Base-by-base conservation (phyloP, 37 sponge, comb jelly and placozoan genomes). In the Halisarca cf. caerulea region DNA sequence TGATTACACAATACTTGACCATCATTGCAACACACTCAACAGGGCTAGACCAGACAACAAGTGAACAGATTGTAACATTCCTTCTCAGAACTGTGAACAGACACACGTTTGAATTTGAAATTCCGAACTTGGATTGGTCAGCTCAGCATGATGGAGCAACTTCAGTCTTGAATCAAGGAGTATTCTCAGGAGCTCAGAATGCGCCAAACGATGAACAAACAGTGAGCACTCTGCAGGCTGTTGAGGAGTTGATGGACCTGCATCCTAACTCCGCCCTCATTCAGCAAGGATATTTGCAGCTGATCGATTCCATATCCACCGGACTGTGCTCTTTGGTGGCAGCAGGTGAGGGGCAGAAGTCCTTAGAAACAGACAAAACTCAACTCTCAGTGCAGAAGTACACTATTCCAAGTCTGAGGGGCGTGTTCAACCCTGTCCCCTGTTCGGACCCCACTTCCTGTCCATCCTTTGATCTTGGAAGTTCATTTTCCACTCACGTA, bases 1-100 rank as follows among this genome's bases (percentile, higher is more conserved):
- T 84, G 17, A 59, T 74, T 6, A 27, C 70, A 36, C 53, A 68
- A 25, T 9, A 82, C 17, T 62, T 90, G 25, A 58, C 79, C 54
- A 66, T 45, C 11, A 3, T 90, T 59, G 79, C 87, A 1, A n/a
- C 41, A 34, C 45, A 40, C 21, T n/a, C 77, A 36, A 37, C 9
- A 0, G 18, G 24, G 0, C 21, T 74, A 11, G 40, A 33, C 18
- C 24, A 74, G 23, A 21, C 20, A 23, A 74, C 30, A 4, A 37
- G 38, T 74, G 77, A 74, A 14, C 2, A 43, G 2, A 74, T 74
- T 44, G 77, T 25, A 0, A n/a, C 24, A 7, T 38, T 40, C 45
- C 18, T 74, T 7, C 24, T n/a, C 2, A 6, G 41, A 38, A 74
- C 77, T 15, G n/a, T 74, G 5, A 41, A 40, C 23, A 25, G 41